Evolutionary conservation across 2,888 invertebrate species (phyloP).

Genomic region (Thera obeliscata): DNA sequence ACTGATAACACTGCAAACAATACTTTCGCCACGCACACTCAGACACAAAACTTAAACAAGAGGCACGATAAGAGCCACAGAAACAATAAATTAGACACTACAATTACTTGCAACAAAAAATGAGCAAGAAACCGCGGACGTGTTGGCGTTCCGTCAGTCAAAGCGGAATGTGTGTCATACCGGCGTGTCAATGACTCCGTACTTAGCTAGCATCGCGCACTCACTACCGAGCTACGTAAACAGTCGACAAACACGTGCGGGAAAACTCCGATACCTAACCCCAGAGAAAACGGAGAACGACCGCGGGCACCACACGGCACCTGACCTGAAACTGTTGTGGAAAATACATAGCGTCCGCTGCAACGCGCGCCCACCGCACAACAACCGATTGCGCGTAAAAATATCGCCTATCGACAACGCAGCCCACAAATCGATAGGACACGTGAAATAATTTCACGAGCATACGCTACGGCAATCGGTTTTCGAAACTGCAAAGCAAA

Average conservation of each 20-base stretch:
- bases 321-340: constrained; percentile 47
- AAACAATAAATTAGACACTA: constrained; percentile 60
- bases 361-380: constrained; percentile 46
- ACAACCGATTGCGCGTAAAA: constrained; percentile 59
- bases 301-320: constrained; percentile 38
- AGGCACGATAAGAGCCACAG: constrained; percentile 54
- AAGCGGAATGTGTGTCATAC: constrained; percentile 82
- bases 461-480: constrained; percentile 43
- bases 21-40: constrained; percentile 39
- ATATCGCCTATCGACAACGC: constrained; percentile 53
- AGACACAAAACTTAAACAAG: constrained; percentile 39
- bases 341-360: constrained; percentile 50
- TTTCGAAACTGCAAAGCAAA: constrained; percentile 64
- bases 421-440: constrained; percentile 49
- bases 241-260: constrained; percentile 73
- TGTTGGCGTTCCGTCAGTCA: constrained; percentile 69
- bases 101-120: constrained; percentile 49
- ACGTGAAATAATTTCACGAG: constrained; percentile 56
- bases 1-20: constrained; percentile 56
- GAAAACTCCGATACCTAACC: constrained; percentile 52
- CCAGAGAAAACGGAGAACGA: constrained; percentile 51
- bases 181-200: constrained; percentile 79
- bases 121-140: constrained; percentile 68
- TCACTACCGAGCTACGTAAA: constrained; percentile 69
- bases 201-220: constrained; percentile 54